phyloP scores from a whole-genome alignment of 2,797 vertebrate genomes.

The Fratercula arctica region DNA sequence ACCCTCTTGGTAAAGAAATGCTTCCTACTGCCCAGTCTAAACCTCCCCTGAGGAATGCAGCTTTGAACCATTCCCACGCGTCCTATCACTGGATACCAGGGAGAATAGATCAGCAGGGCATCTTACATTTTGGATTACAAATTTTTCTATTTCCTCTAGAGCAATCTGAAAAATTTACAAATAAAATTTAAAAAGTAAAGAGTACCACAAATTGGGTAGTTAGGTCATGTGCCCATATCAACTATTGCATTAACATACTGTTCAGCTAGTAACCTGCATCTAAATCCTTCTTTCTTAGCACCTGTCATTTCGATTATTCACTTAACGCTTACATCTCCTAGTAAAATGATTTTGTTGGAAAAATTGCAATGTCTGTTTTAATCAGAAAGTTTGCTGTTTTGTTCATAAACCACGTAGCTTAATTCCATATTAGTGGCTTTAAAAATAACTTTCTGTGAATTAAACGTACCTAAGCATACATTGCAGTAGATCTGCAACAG shows the following conservation, averaged over 20 bases:
- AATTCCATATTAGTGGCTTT: background rate
- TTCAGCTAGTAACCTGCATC: background rate
- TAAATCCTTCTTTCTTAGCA: background rate
- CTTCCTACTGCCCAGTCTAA: background rate
- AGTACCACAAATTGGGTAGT: fast-evolving
- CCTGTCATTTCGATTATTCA: background rate
- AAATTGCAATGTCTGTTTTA: background rate
- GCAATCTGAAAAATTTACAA: background rate
- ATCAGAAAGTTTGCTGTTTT: background rate
- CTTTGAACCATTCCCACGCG: background rate
- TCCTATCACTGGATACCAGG: background rate
- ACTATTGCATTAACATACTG: background rate
- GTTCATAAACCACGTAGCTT: background rate
- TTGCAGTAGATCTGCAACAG: background rate
- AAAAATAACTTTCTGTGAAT: background rate
- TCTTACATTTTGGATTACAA: background rate
- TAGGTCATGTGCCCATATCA: background rate
- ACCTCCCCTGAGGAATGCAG: too few species aligned
- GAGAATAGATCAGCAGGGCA: background rate
- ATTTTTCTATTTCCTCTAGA: background rate
- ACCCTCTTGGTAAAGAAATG: background rate
- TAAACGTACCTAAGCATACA: background rate
- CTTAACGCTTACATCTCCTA: background rate
- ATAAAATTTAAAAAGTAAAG: background rate
- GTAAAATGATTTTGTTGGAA: background rate